Base-by-base conservation (phyloP, 2,888 invertebrate genomes). In the Prenolepis imparis region DNA sequence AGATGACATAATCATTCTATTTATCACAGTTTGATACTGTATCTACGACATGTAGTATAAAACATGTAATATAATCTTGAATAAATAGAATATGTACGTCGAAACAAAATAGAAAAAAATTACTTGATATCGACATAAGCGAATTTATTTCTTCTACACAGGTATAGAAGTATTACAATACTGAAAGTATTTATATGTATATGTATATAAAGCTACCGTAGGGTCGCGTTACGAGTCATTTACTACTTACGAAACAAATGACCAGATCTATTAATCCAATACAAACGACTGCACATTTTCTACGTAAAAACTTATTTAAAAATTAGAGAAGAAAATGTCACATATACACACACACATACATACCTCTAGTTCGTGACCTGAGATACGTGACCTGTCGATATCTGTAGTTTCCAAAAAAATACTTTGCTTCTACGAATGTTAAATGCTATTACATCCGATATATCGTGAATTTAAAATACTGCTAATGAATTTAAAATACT, bases 251-350 rank as follows among this genome's bases (percentile, higher is more conserved):
- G 63, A 39, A 81, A 81, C 81, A 68, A 72, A 84, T 64, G 59
- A 73, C 48, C 66, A 73, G 73, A 81, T 73, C 73, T 80, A 84
- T 84, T 84, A 84, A 81, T 82, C 67, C 68, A 39, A 52, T 81
- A 73, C 73, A 81, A 84, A 55, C 67, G 44, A 66, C 15, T 32
- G 81, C 36, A 28, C 81, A 48, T 63, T 82, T 52, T 59, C 55
- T 44, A 67, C 57, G 41, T 73, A 32, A 8, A 84, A 84, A 84
- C 81, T 63, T 55, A 68, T 48, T 63, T 52, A 21, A 66, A 81
- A 84, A 81, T 73, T 84, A 84, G 73, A 81, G n/a, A n/a, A n/a
- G n/a, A 67, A 9, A 74, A 81, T 80, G 39, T 63, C 59, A 67
- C 24, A 15, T 9, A 21, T 5, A 66, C 9, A 12, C 48, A 48